Evolutionary conservation across 2,888 invertebrate species (phyloP).

Genomic region (Volucella bombylans): DNA sequence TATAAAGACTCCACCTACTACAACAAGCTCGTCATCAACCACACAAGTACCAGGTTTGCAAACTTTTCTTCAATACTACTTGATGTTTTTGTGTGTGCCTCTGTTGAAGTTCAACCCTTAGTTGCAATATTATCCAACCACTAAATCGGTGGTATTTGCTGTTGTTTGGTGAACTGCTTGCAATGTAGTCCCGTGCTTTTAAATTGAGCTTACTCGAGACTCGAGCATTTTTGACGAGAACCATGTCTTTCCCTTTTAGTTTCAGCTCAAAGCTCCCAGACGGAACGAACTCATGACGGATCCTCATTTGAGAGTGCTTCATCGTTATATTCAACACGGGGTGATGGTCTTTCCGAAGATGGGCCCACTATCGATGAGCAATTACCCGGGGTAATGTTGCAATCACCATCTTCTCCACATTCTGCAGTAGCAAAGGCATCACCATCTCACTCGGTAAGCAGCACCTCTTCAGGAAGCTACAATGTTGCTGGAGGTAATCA

Average conservation of each 20-base stretch:
- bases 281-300: constrained; percentile 87
- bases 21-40: constrained; percentile 82
- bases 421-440: constrained; percentile 78
- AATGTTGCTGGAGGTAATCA: constrained; percentile 82
- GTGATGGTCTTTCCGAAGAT: constrained; percentile 87
- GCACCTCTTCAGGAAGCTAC: constrained; percentile 85
- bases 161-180: constrained; percentile 81
- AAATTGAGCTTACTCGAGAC: no score
- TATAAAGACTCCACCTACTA: constrained; percentile 83
- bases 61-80: constrained; percentile 68
- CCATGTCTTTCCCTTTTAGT: constrained; percentile 75
- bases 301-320: constrained; percentile 95
- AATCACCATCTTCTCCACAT: constrained; percentile 74
- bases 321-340: constrained; percentile 90
- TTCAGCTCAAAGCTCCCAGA: constrained; percentile 82
- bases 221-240: not conserved
- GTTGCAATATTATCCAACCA: constrained; percentile 58
- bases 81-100: constrained; percentile 69
- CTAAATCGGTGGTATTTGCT: constrained; percentile 78
- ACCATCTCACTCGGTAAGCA: constrained; percentile 84
- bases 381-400: constrained; percentile 46
- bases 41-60: constrained; percentile 83
- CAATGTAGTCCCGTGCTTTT: constrained; percentile 72
- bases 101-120: constrained; percentile 60
- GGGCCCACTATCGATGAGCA: constrained; percentile 84